A percentile compares a stretch with the other conserved stretches of the same genome.
These are phyloP conservation scores for Escarpia spicata DNA, from an alignment of 2,888 invertebrate genomes.

Conservation along the genomic window DNA sequence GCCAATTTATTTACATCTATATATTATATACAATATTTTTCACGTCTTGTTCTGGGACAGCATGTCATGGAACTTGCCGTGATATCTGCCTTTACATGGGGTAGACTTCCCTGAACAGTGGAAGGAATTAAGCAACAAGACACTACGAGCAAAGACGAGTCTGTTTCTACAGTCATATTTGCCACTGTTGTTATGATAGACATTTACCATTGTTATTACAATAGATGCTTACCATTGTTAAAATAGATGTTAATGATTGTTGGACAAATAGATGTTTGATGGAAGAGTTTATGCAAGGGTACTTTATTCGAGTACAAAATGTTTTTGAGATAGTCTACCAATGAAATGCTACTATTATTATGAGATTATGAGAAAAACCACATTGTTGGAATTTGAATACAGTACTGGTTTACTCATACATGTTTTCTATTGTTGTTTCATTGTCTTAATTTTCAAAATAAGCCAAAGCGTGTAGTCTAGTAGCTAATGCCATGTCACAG, in stretches of 20 bases:
- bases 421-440: neutral
- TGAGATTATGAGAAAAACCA: neutral
- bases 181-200: neutral
- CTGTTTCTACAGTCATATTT: neutral
- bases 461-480: neutral
- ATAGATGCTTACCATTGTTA: no score
- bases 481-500: neutral
- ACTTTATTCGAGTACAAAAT: neutral
- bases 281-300: neutral
- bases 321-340: neutral
- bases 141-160: neutral
- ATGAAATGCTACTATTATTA: neutral
- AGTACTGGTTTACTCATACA: neutral
- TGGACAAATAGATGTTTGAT: neutral
- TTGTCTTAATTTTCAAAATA: neutral
- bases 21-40: neutral
- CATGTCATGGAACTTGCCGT: no score
- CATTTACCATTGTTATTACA: no score
- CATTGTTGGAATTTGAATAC: neutral
- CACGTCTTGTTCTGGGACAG: no score
- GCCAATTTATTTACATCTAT: neutral
- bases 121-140: neutral
- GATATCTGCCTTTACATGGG: neutral
- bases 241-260: no score
- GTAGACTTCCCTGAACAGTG: neutral